Percentiles rank a stretch among this genome's conserved stretches.
Conservation (phyloP, 2,888 invertebrate genomes). For the Micoletzkya japonica region DNA sequence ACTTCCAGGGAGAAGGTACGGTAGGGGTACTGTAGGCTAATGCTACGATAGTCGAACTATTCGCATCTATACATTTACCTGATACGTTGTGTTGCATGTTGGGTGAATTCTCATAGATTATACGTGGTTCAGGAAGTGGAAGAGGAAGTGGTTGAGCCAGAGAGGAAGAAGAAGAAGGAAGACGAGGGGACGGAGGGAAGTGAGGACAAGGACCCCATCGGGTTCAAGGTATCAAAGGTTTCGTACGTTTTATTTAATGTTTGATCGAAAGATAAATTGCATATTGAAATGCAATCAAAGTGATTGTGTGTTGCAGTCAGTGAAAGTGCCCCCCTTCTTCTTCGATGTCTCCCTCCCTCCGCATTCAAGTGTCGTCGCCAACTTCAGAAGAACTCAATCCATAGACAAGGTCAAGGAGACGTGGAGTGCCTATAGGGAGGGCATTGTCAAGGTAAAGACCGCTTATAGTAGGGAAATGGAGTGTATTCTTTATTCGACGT, state of each 20-base stretch:
- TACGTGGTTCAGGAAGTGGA: neutral
- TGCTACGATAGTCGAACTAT: no score
- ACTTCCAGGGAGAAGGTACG: neutral
- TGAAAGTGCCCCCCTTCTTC: conserved; percentile 2
- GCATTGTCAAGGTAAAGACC: conserved; percentile 45
- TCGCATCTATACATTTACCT: no score
- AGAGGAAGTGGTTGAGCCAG: neutral
- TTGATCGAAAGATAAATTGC: neutral
- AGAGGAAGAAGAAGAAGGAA: conserved; percentile 1
- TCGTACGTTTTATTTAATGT: neutral
- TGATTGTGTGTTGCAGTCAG: neutral
- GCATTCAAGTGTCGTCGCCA: conserved; percentile 39
- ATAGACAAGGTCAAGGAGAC: conserved; percentile 41
- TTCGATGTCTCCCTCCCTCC: conserved; percentile 6
- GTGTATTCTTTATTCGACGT: neutral
- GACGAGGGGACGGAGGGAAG: neutral
- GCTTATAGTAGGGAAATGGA: neutral
- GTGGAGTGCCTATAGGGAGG: conserved; percentile 47
- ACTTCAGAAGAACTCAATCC: conserved; percentile 45
- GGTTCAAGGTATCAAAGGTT: conserved; percentile 1
- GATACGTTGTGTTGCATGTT: neutral
- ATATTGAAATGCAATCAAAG: neutral
- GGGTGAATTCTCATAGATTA: no score
- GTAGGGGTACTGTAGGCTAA: no score
- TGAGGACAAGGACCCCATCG: neutral